These are phyloP conservation scores for Siniperca chuatsi DNA, from an alignment of 2,113 vertebrate genomes.

Conservation along the genomic window DNA sequence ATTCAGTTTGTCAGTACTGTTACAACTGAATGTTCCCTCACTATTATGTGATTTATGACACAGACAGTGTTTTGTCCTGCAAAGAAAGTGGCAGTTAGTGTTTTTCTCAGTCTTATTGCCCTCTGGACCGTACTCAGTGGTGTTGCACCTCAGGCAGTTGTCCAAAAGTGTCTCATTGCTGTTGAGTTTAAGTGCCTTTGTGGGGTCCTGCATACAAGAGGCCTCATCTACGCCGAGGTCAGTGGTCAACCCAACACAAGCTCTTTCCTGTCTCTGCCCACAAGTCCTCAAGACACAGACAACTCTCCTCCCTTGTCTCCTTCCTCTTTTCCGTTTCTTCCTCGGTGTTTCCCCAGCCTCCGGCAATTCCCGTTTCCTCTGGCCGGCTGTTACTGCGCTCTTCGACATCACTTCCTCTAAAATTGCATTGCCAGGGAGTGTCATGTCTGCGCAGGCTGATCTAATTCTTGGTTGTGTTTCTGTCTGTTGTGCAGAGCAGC, in stretches of 20 bases:
- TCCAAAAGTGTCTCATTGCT: background rate
- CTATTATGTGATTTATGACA: background rate
- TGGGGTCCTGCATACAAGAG: background rate
- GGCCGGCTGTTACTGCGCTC: background rate
- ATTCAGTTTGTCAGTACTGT: slow-evolving; percentile 14
- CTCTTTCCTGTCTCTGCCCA: slow-evolving; percentile 3
- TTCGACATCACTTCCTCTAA: slow-evolving; percentile 25
- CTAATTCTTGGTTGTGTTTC: slow-evolving; percentile 13
- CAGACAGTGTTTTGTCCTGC: background rate
- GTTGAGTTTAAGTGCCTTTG: background rate
- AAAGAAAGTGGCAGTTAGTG: slow-evolving; percentile 7
- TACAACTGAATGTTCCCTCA: background rate
- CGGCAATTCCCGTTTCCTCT: slow-evolving; percentile 37
- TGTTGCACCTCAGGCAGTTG: background rate
- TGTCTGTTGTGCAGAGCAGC: slow-evolving; percentile 45
- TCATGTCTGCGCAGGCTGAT: slow-evolving; percentile 9
- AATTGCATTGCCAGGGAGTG: background rate
- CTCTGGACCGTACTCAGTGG: background rate
- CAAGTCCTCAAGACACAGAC: background rate
- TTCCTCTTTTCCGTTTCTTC: slow-evolving; percentile 64
- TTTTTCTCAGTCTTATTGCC: background rate
- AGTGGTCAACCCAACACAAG: background rate
- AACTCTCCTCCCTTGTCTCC: slow-evolving; percentile 36
- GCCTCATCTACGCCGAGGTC: background rate
- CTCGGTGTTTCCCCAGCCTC: background rate